Evolutionary conservation across 2,888 invertebrate genomes (phyloP).

Genomic region (Pycnomerus fuliginosus): DNA sequence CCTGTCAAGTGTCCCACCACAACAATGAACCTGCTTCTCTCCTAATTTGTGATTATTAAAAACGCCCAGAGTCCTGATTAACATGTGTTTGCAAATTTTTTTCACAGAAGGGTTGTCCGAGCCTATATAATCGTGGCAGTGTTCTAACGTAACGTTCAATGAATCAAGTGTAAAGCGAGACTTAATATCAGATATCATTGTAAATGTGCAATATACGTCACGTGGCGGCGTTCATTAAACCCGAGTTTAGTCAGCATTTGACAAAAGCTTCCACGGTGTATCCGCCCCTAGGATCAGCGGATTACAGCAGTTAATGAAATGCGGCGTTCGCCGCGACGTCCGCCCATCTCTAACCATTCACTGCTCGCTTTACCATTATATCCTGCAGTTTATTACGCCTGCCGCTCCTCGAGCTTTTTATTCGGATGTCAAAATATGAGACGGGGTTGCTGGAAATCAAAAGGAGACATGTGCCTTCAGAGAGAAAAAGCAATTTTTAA

Average conservation of each 20-base stretch:
- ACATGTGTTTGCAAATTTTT: too few relatives aligned
- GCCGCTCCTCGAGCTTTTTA: too few relatives aligned
- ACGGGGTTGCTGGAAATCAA: too few relatives aligned
- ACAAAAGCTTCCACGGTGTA: slow-evolving; percentile 38
- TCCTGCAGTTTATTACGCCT: too few relatives aligned
- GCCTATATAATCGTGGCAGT: too few relatives aligned
- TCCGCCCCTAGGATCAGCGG: slow-evolving; percentile 45
- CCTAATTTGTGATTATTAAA: slow-evolving; percentile 30
- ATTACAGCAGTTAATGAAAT: slow-evolving; percentile 47
- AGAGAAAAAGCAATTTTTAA: too few relatives aligned
- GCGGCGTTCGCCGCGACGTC: slow-evolving; percentile 35
- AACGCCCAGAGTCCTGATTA: slow-evolving; percentile 10
- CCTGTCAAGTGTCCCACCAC: slow-evolving; percentile 39
- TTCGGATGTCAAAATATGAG: too few relatives aligned
- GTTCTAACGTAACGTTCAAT: slow-evolving; percentile 30
- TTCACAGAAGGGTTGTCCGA: too few relatives aligned
- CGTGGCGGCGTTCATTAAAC: slow-evolving; percentile 47
- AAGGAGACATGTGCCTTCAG: too few relatives aligned
- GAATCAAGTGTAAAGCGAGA: slow-evolving; percentile 32
- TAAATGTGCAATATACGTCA: slow-evolving; percentile 35
- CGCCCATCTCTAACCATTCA: slow-evolving; percentile 25
- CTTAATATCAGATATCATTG: slow-evolving; percentile 31
- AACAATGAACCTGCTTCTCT: slow-evolving; percentile 34
- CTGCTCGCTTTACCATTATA: slow-evolving; percentile 5
- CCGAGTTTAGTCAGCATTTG: slow-evolving; percentile 40